Evolutionary conservation across 2,113 vertebrate genomes (phyloP).

Genomic region (Bubo scandiacus): DNA sequence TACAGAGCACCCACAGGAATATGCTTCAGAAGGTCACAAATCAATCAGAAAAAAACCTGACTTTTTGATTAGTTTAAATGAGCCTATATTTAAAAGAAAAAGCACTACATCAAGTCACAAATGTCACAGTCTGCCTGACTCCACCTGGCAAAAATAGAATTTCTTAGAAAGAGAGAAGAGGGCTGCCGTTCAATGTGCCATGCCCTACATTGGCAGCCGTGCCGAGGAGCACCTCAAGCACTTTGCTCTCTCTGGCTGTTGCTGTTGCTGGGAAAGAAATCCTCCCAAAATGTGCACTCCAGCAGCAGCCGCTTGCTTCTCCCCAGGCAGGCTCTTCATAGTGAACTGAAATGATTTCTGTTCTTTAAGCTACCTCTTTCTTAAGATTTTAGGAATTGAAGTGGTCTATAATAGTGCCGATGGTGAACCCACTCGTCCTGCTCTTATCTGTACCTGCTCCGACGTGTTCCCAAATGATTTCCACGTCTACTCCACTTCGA

Average conservation of each 20-base stretch:
- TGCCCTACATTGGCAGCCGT: background rate
- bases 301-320: background rate
- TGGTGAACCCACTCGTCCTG: background rate
- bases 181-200: background rate
- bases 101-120: background rate
- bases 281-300: background rate
- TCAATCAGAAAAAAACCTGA: background rate
- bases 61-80: background rate
- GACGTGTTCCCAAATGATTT: background rate
- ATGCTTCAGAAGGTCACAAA: background rate
- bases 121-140: background rate
- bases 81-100: background rate
- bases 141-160: background rate
- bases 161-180: background rate
- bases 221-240: background rate
- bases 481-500: background rate
- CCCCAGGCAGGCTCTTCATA: background rate
- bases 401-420: background rate
- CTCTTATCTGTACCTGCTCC: background rate
- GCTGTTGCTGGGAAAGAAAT: background rate
- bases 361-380: background rate
- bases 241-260: background rate
- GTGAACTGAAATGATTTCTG: background rate
- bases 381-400: background rate
- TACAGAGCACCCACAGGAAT: background rate